Evolutionary conservation across 1,140 invertebrate genomes (phyloP), one percentile per base, ranked within the genome.

Genomic region (Formica exsecta): DNA sequence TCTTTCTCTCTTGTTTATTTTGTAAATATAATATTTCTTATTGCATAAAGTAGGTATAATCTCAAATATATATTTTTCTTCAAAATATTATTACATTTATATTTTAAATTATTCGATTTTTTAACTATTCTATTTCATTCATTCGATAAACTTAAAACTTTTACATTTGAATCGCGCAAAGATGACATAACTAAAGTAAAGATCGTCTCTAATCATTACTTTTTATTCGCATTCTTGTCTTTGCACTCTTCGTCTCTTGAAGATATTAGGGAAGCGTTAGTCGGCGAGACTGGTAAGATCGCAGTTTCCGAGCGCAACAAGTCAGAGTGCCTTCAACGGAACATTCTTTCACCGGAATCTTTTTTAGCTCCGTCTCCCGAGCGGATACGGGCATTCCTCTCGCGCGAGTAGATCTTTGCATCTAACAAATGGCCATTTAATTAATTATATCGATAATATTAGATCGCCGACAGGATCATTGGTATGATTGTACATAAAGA

Each of bases 301-400:
- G 32, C 59, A 62, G 48, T 79, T 65, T 44, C 32, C 25, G 41
- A 54, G 65, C 59, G 80, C 41, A 79, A 89, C 51, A 84, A 88
- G 81, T 87, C 71, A 51, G 70, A 68, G 51, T 68, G 11, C 22
- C 38, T 51, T 62, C 64, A 8, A 16, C n/a, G 65, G 16, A 73
- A 66, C 59, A 54, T 71, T 87, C 22, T 51, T 62, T 62, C 16
- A 25, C 3, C 5, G 48, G 48, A 51, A 51, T 51, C 48, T 51
- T 51, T 4, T 51, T 51, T 51, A 4, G 13, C 25, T 36, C 29
- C 29, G 22, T 11, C 11, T 29, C n/a, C 16, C n/a, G 19, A 8
- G 13, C 48, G 48, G n/a, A 22, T 22, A 22, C 22, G 22, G 22
- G 22, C 32, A 64, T 38, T 25, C 13, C 13, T 29, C 38, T 38